Conservation (phyloP, 2,113 vertebrate genomes). For the Fregetta grallaria region DNA sequence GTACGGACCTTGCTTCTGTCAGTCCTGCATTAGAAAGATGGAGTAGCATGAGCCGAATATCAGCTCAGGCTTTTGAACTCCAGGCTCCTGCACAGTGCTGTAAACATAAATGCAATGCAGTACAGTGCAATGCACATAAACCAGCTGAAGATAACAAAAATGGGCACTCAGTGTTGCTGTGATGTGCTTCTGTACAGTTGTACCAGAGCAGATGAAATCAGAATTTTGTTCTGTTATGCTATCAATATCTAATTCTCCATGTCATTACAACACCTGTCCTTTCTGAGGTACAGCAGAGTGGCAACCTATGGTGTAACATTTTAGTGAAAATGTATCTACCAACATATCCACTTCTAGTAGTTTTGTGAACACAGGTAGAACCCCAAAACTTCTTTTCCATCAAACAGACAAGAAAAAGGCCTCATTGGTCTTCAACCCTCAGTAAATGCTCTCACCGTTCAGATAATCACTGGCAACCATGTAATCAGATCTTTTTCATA, state of each 20-base stretch:
- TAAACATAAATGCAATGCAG: not conserved
- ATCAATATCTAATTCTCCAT: not conserved
- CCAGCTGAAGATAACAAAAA: not conserved
- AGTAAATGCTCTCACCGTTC: not conserved
- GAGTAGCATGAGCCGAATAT: not conserved
- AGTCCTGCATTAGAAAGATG: not conserved
- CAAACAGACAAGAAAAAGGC: not conserved
- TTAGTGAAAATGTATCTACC: not conserved
- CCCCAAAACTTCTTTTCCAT: not conserved
- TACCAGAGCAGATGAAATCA: not conserved
- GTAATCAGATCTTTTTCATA: not conserved
- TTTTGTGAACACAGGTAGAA: not conserved
- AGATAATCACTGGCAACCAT: not conserved
- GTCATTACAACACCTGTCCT: not conserved
- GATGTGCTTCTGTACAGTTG: not conserved
- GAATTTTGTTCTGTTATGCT: not conserved
- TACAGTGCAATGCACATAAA: not conserved
- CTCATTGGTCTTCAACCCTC: not conserved
- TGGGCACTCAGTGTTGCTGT: not conserved
- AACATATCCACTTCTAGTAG: not conserved
- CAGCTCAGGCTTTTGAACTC: not conserved
- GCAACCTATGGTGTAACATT: not conserved
- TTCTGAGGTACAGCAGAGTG: not conserved
- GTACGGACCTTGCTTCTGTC: not conserved
- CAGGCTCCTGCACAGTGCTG: not conserved